Conservation (phyloP, 1,140 invertebrate genomes). For the Magallana angulata region DNA sequence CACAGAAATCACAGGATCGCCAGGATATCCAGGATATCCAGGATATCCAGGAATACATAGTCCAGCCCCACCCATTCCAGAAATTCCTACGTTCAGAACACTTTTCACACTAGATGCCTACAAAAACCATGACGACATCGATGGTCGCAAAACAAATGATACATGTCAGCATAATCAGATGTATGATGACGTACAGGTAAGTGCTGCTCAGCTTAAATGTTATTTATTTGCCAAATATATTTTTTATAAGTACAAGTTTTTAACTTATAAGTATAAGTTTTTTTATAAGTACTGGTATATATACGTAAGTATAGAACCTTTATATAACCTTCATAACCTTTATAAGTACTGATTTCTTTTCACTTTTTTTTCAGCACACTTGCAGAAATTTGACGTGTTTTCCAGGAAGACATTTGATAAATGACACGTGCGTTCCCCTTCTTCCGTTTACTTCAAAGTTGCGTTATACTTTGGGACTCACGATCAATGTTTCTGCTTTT, state of each 20-base stretch:
- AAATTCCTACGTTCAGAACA: background rate
- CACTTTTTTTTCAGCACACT: constrained; percentile 28
- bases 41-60: background rate
- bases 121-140: background rate
- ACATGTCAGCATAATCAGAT: background rate
- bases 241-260: background rate
- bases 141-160: background rate
- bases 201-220: background rate
- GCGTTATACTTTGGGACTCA: background rate
- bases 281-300: too few relatives aligned
- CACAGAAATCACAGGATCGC: background rate
- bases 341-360: background rate
- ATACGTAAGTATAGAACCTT: too few relatives aligned
- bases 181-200: background rate
- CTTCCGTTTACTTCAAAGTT: background rate
- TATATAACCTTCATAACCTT: too few relatives aligned
- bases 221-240: background rate
- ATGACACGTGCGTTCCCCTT: background rate
- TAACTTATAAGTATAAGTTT: too few relatives aligned
- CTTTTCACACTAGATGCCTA: background rate
- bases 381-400: constrained; percentile 34
- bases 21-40: too few relatives aligned
- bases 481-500: background rate
- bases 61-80: background rate
- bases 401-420: background rate